These are phyloP conservation scores for Montipora sp. DNA, from an alignment of 64 coral and sea anemone species.

Conservation along the genomic window DNA sequence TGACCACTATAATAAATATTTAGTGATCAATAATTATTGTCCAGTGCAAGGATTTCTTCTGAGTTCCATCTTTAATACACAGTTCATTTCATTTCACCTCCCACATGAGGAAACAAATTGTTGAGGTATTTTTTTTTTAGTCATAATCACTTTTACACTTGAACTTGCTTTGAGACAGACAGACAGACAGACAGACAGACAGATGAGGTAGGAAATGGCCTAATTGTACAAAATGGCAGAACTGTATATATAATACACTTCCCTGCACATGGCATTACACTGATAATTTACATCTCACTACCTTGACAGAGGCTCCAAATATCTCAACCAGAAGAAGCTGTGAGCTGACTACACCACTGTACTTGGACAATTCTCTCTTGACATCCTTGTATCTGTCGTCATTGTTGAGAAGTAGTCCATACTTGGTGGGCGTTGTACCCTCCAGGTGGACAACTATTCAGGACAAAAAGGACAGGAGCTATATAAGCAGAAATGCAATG, in stretches of 20 bases:
- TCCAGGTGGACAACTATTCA: constrained; percentile 76
- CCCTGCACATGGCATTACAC: background rate
- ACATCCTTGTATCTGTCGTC: constrained; percentile 92
- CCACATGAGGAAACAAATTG: no score
- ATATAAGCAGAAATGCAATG: background rate
- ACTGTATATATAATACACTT: background rate
- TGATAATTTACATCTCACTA: constrained; percentile 6
- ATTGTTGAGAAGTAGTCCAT: constrained; percentile 88
- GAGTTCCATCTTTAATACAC: no score
- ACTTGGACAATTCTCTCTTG: constrained; percentile 88
- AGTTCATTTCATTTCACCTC: no score
- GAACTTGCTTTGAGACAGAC: no score
- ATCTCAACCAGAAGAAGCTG: constrained; percentile 87
- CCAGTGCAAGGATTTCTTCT: no score
- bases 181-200: no score
- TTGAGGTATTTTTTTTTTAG: no score
- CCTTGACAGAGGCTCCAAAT: constrained; percentile 97
- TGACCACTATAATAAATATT: no score
- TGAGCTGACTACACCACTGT: constrained; percentile 63
- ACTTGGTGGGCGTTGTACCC: constrained; percentile 84
- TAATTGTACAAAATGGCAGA: no score
- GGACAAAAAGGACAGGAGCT: background rate
- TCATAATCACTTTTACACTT: no score
- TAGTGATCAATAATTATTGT: no score
- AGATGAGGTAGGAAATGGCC: no score